Evolutionary conservation across 2,888 invertebrate species (phyloP), one percentile per base, ranked within the genome.

Genomic region (Drepana falcataria): DNA sequence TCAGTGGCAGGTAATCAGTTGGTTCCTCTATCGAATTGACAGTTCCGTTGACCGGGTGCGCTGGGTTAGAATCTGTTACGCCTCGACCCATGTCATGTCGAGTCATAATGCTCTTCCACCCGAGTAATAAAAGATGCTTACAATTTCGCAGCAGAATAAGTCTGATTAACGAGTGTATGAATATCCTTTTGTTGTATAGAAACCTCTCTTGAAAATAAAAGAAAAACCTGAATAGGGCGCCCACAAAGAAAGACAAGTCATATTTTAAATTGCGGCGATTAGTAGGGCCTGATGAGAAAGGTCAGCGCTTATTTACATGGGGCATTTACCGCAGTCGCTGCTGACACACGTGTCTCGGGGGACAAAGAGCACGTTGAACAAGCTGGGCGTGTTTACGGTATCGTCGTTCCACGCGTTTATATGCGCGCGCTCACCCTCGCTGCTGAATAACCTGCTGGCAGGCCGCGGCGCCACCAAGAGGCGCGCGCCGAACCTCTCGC

Each of bases 351-450:
- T 98, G 59, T 98, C 98, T 35, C 95, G 98, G 71, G 95, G 96
- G 71, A 98, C 98, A 67, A 99, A 99, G 92, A 95, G 96, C 77
- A 97, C 97, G 51, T 92, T 99, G 76, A 98, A 98, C 92, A 96
- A 98, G 83, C 92, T 99, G 77, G 98, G 98, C 59, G 98, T 98
- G 73, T 98, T 98, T 93, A 98, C 98, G 54, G 98, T 99, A 69
- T 98, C 98, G 56, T 98, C 98, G 65, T 98, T 99, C 92, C 98
- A 99, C 88, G 99, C 98, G 66, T 97, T 98, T 86, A 98, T 99
- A 72, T 98, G 98, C 86, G 98, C 98, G 57, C 94, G 99, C 64
- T 97, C 97, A 75, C 98, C 98, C 47, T 97, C 97, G 55, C 91
- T 97, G 72, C 93, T 98, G 66, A 97, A 97, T 92, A 98, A 98